A percentile compares a stretch with the other conserved stretches of the same genome.
Conservation (phyloP, 2,113 vertebrate genomes). For the Gorsachius goisagi region DNA sequence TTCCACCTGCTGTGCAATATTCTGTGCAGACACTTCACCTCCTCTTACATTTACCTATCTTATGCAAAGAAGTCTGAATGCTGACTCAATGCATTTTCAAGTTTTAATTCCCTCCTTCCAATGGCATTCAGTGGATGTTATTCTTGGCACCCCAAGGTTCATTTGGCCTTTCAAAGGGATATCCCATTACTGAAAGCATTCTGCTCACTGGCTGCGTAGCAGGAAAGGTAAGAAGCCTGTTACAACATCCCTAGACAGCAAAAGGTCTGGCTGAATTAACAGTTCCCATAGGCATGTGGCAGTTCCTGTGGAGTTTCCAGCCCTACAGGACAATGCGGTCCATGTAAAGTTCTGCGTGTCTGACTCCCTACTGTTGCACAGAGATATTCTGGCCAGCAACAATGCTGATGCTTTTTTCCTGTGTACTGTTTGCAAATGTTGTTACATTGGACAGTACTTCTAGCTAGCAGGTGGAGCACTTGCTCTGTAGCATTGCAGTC, state of each 20-base stretch:
- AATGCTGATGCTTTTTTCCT: neutral
- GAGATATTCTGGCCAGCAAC: neutral
- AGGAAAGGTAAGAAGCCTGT: neutral
- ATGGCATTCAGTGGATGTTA: neutral
- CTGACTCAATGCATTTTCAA: neutral
- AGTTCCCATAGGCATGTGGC: neutral
- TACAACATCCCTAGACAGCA: neutral
- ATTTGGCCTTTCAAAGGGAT: neutral
- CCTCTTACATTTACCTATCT: neutral
- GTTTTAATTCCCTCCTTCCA: neutral
- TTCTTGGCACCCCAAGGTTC: neutral
- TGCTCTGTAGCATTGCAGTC: neutral
- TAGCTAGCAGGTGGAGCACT: neutral
- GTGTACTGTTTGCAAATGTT: neutral
- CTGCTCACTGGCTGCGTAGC: neutral
- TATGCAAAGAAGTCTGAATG: neutral
- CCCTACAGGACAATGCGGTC: neutral
- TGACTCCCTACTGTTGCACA: neutral
- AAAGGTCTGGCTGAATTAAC: neutral
- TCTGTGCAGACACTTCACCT: neutral
- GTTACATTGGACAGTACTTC: neutral
- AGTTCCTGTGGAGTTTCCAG: neutral
- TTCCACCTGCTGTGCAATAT: neutral
- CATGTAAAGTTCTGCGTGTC: fast-evolving
- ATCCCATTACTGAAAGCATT: neutral